Evolutionary conservation across 1,140 invertebrate genomes (phyloP).

Genomic region (Caenorhabditis briggsae): DNA sequence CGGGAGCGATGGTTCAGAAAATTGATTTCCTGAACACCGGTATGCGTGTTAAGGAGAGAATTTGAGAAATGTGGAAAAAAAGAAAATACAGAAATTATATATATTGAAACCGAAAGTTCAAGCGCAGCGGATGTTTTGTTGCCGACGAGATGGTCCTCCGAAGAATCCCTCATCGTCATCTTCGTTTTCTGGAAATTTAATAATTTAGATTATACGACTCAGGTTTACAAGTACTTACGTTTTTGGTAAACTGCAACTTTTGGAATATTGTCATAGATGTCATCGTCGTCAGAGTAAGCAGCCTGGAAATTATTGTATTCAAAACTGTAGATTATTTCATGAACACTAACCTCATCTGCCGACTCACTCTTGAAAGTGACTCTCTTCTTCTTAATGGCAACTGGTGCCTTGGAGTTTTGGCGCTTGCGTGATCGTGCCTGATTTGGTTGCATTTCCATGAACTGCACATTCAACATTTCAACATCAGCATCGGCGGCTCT

Average conservation of each 20-base stretch:
- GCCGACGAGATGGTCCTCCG: background rate
- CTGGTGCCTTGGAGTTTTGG: background rate
- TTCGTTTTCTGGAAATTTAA: background rate
- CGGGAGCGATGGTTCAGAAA: too few species aligned
- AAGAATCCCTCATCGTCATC: slow-evolving; percentile 35
- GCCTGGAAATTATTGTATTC: background rate
- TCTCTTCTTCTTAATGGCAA: slow-evolving; percentile 16
- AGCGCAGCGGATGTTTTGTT: background rate
- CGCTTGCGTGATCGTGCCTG: background rate
- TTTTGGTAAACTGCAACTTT: background rate
- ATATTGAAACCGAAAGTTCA: background rate
- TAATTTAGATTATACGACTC: background rate
- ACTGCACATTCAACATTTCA: slow-evolving; percentile 33
- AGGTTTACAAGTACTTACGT: background rate
- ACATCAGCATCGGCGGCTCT: background rate
- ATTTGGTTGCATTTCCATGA: background rate
- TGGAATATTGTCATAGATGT: background rate
- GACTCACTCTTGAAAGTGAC: slow-evolving; percentile 6
- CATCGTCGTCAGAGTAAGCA: background rate
- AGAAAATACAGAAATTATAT: too few species aligned
- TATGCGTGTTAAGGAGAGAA: background rate
- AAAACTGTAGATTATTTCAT: background rate
- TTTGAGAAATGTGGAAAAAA: background rate
- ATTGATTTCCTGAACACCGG: background rate
- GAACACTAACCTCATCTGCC: background rate